Conservation (phyloP, 1,140 invertebrate genomes). For the Trachymyrmex septentrionalis region DNA sequence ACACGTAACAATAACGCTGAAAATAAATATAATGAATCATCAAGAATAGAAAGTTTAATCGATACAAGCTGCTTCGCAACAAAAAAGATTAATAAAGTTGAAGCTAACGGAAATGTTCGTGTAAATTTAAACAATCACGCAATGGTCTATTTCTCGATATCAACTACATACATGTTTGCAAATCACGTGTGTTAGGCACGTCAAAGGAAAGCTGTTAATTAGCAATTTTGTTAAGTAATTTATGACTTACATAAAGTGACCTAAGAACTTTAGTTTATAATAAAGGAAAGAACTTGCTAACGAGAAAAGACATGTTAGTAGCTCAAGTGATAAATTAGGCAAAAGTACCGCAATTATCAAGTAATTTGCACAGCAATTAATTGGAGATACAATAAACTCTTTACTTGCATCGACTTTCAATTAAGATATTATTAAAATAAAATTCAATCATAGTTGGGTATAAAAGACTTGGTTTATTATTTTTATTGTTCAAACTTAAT, state of each 20-base stretch:
- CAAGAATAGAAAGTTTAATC: slow-evolving; percentile 28
- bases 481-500: not conserved
- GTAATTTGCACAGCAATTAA: slow-evolving; percentile 17
- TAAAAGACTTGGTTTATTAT: not conserved
- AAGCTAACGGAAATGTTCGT: slow-evolving; percentile 18
- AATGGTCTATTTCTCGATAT: slow-evolving; percentile 29
- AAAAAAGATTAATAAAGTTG: slow-evolving; percentile 21
- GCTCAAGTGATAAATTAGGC: slow-evolving; percentile 1
- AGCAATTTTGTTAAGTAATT: slow-evolving; percentile 40
- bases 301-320: slow-evolving; percentile 38
- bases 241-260: slow-evolving; percentile 23
- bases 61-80: slow-evolving; percentile 9
- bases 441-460: not conserved
- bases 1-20: slow-evolving; percentile 6
- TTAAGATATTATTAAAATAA: not conserved
- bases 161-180: not conserved
- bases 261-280: slow-evolving; percentile 23
- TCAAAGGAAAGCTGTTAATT: slow-evolving; percentile 7
- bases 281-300: slow-evolving; percentile 25
- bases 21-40: slow-evolving; percentile 26
- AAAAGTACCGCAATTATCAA: slow-evolving; percentile 6
- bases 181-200: slow-evolving; percentile 14
- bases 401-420: not conserved
- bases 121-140: slow-evolving; percentile 45
- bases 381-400: not conserved